Evolutionary conservation across 2,113 vertebrate genomes (phyloP).

Genomic region (Eidolon helvum): DNA sequence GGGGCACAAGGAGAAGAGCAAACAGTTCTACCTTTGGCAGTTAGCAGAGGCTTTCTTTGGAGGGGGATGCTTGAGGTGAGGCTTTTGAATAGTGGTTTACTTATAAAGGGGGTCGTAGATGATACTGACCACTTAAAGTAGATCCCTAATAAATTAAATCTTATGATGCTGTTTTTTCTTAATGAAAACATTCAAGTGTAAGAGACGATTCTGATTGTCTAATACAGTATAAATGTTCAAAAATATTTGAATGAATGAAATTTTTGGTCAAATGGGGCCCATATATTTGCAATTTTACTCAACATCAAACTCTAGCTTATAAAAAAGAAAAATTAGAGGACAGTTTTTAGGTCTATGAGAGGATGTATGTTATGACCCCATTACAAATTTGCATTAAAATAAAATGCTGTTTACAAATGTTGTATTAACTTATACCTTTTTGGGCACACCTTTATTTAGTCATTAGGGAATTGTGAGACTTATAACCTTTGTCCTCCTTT

Average conservation of each 20-base stretch:
- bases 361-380: not conserved
- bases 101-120: not conserved
- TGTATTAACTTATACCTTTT: not conserved
- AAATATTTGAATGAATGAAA: not conserved
- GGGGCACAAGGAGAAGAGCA: not conserved
- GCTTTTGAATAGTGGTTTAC: not conserved
- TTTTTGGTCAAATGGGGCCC: not conserved
- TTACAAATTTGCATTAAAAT: not conserved
- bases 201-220: not conserved
- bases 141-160: not conserved
- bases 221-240: not conserved
- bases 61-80: not conserved
- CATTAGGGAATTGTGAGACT: not conserved
- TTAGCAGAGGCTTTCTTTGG: not conserved
- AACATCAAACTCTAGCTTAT: conserved; percentile 4
- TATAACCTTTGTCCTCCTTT: not conserved
- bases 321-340: not conserved
- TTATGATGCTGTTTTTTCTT: not conserved
- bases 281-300: not conserved
- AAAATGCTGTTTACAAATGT: not conserved
- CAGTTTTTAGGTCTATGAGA: not conserved
- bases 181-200: not conserved
- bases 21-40: not conserved
- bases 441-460: not conserved
- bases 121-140: not conserved